These are phyloP conservation scores for Caenorhabditis imperialis DNA, from an alignment of 2,888 invertebrate genomes.

Conservation along the genomic window DNA sequence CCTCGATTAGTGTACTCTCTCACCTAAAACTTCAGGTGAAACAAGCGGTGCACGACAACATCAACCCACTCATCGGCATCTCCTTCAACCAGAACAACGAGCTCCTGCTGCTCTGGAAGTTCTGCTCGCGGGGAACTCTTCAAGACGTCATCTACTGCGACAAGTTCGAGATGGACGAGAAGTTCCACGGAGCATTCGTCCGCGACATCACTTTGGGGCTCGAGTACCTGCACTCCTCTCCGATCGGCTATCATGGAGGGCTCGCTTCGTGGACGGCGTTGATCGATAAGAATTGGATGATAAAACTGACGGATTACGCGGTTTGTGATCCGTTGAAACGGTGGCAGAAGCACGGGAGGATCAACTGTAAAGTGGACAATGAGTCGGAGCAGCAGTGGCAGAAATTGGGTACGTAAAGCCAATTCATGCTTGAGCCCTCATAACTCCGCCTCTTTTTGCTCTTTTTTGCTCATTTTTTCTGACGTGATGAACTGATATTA, in stretches of 20 bases:
- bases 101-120: constrained; percentile 66
- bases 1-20: no score
- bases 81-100: constrained; percentile 64
- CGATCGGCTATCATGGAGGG: constrained; percentile 64
- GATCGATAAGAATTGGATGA: constrained; percentile 66
- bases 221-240: constrained; percentile 65
- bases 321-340: constrained; percentile 55
- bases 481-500: no score
- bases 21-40: constrained; percentile 84
- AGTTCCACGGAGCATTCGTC: constrained; percentile 66
- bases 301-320: constrained; percentile 66
- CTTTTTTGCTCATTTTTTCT: no score
- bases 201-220: constrained; percentile 65
- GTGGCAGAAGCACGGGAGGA: constrained; percentile 65
- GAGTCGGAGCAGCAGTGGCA: constrained; percentile 58
- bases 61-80: constrained; percentile 92
- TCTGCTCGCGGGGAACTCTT: constrained; percentile 46
- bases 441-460: no score
- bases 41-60: constrained; percentile 93
- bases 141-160: constrained; percentile 68
- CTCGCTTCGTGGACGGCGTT: constrained; percentile 59
- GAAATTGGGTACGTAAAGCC: constrained; percentile 28
- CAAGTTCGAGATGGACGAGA: constrained; percentile 61
- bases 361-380: constrained; percentile 59
- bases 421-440: no score